These are phyloP conservation scores for Scylla paramamosain DNA, from an alignment of 1,140 invertebrate genomes.

Conservation along the genomic window DNA sequence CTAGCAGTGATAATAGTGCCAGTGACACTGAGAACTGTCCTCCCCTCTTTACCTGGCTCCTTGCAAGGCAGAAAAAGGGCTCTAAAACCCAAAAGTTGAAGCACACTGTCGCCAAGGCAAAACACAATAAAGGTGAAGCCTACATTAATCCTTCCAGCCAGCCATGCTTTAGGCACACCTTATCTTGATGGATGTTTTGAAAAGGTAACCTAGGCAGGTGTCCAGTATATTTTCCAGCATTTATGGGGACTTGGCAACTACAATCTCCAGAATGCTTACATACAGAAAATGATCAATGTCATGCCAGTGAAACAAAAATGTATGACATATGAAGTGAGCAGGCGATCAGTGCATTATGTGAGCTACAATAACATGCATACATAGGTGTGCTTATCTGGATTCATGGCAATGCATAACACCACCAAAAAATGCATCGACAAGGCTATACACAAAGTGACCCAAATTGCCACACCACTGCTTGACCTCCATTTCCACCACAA, in stretches of 20 bases:
- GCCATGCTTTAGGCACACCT: background rate
- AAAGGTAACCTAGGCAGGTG: constrained; percentile 31
- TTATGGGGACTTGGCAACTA: constrained; percentile 26
- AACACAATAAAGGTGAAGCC: background rate
- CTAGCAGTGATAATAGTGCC: too few relatives aligned
- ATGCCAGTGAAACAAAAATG: background rate
- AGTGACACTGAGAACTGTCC: too few relatives aligned
- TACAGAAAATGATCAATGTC: constrained; percentile 15
- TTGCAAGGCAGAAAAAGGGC: too few relatives aligned
- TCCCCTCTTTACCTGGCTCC: too few relatives aligned
- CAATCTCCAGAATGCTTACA: constrained; percentile 40
- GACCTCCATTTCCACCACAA: background rate
- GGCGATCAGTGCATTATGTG: background rate
- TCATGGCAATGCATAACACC: background rate
- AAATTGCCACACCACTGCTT: background rate
- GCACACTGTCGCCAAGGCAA: background rate
- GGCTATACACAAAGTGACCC: background rate
- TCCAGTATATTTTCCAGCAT: background rate
- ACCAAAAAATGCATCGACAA: background rate
- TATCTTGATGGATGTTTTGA: background rate
- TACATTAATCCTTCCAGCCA: background rate
- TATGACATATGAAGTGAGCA: background rate
- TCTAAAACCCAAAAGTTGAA: background rate
- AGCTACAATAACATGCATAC: background rate
- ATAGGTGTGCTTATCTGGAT: background rate